Evolutionary conservation across 2,113 vertebrate species (phyloP).

Genomic region (Tenebrosternarchus preto): DNA sequence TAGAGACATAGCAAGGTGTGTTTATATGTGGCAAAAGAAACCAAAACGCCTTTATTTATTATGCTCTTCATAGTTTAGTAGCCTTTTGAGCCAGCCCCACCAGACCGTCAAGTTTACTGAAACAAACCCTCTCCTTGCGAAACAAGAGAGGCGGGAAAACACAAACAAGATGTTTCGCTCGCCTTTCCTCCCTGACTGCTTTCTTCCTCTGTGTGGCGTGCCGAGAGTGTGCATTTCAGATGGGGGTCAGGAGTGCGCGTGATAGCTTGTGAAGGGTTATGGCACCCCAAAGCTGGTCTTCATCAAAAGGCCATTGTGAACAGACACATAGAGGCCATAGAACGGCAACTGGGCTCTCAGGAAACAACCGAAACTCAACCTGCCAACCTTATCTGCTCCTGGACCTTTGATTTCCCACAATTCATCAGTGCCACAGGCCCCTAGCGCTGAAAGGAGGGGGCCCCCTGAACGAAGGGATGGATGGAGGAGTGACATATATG

Average conservation of each 20-base stretch:
- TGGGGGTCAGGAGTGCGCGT: conserved; percentile 43
- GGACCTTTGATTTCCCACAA: conserved; percentile 38
- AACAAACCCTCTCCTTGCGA: neutral
- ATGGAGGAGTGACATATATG: conserved; percentile 50
- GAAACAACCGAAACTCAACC: conserved; percentile 43
- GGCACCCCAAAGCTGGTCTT: conserved; percentile 51
- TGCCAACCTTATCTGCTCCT: conserved; percentile 44
- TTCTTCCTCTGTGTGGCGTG: neutral
- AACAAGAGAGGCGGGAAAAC: conserved; percentile 13
- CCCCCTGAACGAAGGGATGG: conserved; percentile 49
- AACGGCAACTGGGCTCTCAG: conserved; percentile 13
- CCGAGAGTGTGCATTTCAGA: conserved; percentile 14
- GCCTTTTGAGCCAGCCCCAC: neutral
- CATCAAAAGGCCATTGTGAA: conserved; percentile 57
- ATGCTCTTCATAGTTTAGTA: no score
- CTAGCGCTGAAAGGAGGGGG: conserved; percentile 30
- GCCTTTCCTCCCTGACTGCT: neutral
- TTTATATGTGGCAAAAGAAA: no score
- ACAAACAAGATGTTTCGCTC: conserved; percentile 13
- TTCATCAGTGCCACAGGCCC: conserved; percentile 52
- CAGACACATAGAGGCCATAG: conserved; percentile 39
- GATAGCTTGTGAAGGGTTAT: conserved; percentile 54
- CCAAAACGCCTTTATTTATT: no score
- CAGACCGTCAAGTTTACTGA: neutral
- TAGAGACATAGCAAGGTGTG: no score